These are phyloP conservation scores for Procambarus clarkii DNA, from an alignment of 1,140 invertebrate genomes.

Conservation along the genomic window DNA sequence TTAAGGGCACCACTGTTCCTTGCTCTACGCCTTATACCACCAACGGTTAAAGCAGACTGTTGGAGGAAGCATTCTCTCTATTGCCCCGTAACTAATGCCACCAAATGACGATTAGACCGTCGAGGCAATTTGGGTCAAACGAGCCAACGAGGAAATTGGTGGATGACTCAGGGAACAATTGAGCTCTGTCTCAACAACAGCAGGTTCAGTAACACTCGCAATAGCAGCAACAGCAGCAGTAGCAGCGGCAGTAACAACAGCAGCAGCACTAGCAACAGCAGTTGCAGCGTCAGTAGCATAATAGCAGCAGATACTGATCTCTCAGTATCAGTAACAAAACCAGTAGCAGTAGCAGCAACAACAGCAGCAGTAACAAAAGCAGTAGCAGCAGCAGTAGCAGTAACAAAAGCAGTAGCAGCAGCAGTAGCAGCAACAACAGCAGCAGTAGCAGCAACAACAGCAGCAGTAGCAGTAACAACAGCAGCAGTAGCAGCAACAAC, in stretches of 20 bases:
- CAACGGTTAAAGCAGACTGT: too few relatives aligned
- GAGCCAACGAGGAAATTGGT: too few relatives aligned
- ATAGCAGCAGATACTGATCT: background rate
- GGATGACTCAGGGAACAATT: too few relatives aligned
- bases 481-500: background rate
- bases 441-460: background rate
- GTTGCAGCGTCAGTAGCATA: background rate
- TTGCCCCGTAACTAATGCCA: too few relatives aligned
- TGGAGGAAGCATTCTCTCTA: too few relatives aligned
- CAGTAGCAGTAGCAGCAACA: background rate
- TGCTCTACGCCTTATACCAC: too few relatives aligned
- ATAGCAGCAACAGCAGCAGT: background rate
- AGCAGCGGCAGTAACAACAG: background rate
- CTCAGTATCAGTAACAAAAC: background rate
- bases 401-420: background rate
- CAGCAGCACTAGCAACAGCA: background rate
- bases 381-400: background rate
- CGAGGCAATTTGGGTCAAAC: too few relatives aligned
- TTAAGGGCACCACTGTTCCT: too few relatives aligned
- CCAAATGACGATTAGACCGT: too few relatives aligned
- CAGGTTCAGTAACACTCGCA: too few relatives aligned
- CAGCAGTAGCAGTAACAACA: background rate
- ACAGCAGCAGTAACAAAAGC: background rate
- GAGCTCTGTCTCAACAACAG: too few relatives aligned
- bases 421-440: background rate